phyloP scores from a whole-genome alignment of 1,140 invertebrate genomes.

The Goniozus legneri region DNA sequence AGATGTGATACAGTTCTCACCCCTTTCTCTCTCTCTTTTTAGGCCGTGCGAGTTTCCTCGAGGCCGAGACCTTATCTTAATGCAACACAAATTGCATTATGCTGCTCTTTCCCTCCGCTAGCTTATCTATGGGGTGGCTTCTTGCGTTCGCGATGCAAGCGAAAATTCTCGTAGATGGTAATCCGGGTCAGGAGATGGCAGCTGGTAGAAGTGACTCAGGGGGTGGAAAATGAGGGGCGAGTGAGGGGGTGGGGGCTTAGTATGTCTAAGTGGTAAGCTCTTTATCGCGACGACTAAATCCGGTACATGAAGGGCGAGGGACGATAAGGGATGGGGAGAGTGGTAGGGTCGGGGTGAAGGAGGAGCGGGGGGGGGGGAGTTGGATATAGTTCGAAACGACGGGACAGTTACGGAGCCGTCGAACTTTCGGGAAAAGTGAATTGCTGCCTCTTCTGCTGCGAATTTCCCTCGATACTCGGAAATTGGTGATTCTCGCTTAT shows the following conservation, averaged over 20 bases:
- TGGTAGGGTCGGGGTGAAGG: no score
- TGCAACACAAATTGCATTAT: not conserved
- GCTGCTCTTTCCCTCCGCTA: not conserved
- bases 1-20: not conserved
- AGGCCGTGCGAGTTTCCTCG: not conserved
- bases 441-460: no score
- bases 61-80: not conserved
- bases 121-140: no score
- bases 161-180: constrained; percentile 10
- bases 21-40: not conserved
- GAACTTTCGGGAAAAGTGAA: no score
- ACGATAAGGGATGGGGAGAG: constrained; percentile 2
- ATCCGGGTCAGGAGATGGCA: no score
- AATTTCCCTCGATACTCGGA: no score
- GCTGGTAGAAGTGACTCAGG: no score
- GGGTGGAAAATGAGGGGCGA: no score
- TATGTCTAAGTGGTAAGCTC: constrained; percentile 14
- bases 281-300: constrained; percentile 19
- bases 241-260: constrained; percentile 5
- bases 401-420: no score
- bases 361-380: no score
- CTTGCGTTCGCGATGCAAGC: constrained; percentile 9
- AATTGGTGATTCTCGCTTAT: no score
- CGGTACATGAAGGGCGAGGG: constrained; percentile 4
- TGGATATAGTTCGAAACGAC: no score